Conservation (phyloP, 2,888 invertebrate genomes). For the Caenorhabditis imperialis region DNA sequence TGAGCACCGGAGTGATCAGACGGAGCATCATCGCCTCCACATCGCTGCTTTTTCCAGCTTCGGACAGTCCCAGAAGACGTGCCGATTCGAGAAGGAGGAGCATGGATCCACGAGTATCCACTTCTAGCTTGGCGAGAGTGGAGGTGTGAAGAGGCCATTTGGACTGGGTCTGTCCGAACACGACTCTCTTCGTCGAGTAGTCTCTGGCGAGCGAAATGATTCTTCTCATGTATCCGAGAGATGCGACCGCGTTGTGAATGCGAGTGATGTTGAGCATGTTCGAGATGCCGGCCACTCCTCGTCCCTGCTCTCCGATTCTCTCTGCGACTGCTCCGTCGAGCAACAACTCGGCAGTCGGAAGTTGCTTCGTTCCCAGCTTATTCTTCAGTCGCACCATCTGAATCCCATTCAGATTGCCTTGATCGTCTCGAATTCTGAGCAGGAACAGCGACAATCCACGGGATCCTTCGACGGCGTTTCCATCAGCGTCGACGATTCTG, state of each 20-base stretch:
- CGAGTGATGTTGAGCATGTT: conserved; percentile 82
- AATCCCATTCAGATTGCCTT: conserved; percentile 80
- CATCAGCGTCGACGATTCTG: conserved; percentile 79
- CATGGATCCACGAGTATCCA: conserved; percentile 80
- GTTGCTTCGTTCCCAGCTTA: conserved; percentile 82
- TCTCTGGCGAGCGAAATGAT: conserved; percentile 81
- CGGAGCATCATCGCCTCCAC: conserved; percentile 80
- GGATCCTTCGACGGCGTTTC: conserved; percentile 79
- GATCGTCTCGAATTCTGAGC: conserved; percentile 79
- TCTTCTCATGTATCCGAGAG: conserved; percentile 78
- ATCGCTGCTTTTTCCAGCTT: conserved; percentile 77
- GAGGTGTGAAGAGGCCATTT: conserved; percentile 81
- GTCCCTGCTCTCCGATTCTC: conserved; percentile 55
- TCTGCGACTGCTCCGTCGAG: conserved; percentile 79
- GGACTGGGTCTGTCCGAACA: conserved; percentile 80
- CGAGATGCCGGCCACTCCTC: conserved; percentile 81
- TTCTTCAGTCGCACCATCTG: conserved; percentile 81
- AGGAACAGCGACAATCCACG: conserved; percentile 81
- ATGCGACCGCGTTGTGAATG: conserved; percentile 81
- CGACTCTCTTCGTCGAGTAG: conserved; percentile 80
- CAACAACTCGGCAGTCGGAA: conserved; percentile 82
- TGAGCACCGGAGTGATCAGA: conserved; percentile 81
- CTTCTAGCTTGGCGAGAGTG: conserved; percentile 81
- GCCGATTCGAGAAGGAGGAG: conserved; percentile 80
- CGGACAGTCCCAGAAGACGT: conserved; percentile 80